phyloP scores from a whole-genome alignment of 2,113 vertebrate genomes.

The Leptodactylus fuscus region DNA sequence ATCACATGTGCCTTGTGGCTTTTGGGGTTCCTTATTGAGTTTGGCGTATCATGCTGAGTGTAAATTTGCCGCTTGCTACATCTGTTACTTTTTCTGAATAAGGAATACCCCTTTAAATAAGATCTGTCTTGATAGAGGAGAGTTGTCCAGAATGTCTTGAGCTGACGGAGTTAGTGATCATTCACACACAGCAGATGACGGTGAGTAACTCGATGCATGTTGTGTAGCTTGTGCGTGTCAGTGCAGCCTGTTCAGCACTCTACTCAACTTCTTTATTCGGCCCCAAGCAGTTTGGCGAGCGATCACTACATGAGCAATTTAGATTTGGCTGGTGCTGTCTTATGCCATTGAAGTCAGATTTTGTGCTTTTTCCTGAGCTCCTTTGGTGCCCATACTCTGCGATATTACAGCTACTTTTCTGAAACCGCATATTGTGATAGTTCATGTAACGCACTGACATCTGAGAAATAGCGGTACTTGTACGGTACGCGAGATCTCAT shows the following conservation, averaged over 20 bases:
- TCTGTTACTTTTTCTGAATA: too few species aligned
- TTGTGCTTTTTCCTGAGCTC: neutral
- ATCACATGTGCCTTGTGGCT: too few species aligned
- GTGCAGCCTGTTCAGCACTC: neutral
- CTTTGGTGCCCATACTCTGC: neutral
- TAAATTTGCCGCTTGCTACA: too few species aligned
- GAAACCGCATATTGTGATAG: slow-evolving; percentile 41
- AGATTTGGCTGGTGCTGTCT: slow-evolving; percentile 18
- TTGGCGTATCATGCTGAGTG: too few species aligned
- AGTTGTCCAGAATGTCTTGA: neutral
- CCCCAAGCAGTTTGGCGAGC: slow-evolving; percentile 1
- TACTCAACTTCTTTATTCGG: neutral
- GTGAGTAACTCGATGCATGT: neutral
- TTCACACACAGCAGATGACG: neutral
- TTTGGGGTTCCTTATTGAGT: too few species aligned
- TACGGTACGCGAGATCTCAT: neutral
- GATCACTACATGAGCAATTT: slow-evolving; percentile 19
- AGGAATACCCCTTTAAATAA: too few species aligned
- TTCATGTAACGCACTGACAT: neutral
- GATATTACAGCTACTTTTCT: slow-evolving; percentile 24
- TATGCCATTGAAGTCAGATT: slow-evolving; percentile 8
- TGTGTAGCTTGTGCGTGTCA: neutral
- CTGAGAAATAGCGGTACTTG: neutral
- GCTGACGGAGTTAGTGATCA: too few species aligned
- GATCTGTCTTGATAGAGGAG: too few species aligned